Evolutionary conservation across 2,888 invertebrate genomes (phyloP), one percentile per base, ranked within the genome.

Genomic region (Pandemis heparana): DNA sequence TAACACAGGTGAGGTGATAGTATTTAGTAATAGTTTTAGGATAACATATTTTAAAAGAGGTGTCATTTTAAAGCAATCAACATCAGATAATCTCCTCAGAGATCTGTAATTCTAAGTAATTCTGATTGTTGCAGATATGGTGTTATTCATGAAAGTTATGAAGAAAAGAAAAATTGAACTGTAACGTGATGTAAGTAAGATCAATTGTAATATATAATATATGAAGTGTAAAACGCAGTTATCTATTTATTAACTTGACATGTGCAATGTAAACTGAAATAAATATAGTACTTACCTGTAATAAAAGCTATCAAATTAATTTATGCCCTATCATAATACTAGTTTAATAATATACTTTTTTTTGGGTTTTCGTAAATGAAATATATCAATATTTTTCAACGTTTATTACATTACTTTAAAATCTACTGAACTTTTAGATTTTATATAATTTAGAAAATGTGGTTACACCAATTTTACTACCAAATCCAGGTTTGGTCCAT

Each of bases 71-170:
- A 32, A 32, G 23, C 23, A 32, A 4, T 32, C 23, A 32, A 32
- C 23, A 32, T 32, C 23, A 32, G 23, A 32, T 32, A 32, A 23
- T 32, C 1, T 2, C 23, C 23, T 2, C 9, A 41, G 41, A 41
- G 9, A 41, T 41, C 41, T 41, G 41, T 9, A 8, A 46, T 46
- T 10, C 14, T 67, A 16, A 32, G 38, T 16, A n/a, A 23, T 70
- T 70, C 70, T 77, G 39, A 75, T 78, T 85, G 80, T 96, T 96
- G 56, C 94, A 97, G 97, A 97, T 94, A 99, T 98, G 98, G 97
- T 98, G 69, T 92, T 98, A 56, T 98, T 98, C 86, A 99, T 99
- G 97, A 97, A 97, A 92, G 95, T 98, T 60, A 97, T 97, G 94
- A 98, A 96, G 87, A 98, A 98, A 87, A 96, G 95, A 83, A 92